Base-by-base conservation (phyloP, 1,140 invertebrate species). In the Polyergus mexicanus region DNA sequence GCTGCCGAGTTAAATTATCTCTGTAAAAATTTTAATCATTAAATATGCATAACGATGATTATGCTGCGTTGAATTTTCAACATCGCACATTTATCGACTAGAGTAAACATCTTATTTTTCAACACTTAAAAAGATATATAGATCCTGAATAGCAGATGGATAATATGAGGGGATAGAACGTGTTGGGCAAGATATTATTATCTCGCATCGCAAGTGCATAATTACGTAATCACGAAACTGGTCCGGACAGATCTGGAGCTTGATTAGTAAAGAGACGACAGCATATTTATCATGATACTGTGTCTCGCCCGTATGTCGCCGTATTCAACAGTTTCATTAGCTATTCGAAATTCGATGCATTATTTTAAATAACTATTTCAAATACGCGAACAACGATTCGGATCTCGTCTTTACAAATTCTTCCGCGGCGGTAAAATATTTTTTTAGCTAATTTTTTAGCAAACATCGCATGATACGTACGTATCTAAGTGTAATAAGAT, bases 241-340 rank as follows among this genome's bases (percentile, higher is more conserved):
- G 38, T n/a, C 5, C 19, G 66, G 25, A 68, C 86, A 51, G 47
- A 51, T 51, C 47, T 51, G 83, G n/a, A 58, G 44, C 51, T 28
- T 68, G 88, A 88, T 89, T 85, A 89, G 85, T 89, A 88, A 88
- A 83, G 75, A 51, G 47, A 51, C 5, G 47, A 88, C 80, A 88
- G 35, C n/a, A 16, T 86, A 68, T 86, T 88, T 87, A 63, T 68
- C 78, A 16, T 51, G 56, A 22, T 44, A 78, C 11, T 38, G 25
- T 35, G 44, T 41, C n/a, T 35, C 13, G 3, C 60, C 1, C 3
- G 38, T 66, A 66, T 28, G 3, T 78, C 28, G 35, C 16, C 6
- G 32, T n/a, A 60, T 25, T 60, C 56, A n/a, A 22, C 7, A 56
- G 16, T 51, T 32, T 32, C 3, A 51, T n/a, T 5, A 7, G 2